Conservation (phyloP, 2,888 invertebrate species). For the Hirtodrosophila duncani region DNA sequence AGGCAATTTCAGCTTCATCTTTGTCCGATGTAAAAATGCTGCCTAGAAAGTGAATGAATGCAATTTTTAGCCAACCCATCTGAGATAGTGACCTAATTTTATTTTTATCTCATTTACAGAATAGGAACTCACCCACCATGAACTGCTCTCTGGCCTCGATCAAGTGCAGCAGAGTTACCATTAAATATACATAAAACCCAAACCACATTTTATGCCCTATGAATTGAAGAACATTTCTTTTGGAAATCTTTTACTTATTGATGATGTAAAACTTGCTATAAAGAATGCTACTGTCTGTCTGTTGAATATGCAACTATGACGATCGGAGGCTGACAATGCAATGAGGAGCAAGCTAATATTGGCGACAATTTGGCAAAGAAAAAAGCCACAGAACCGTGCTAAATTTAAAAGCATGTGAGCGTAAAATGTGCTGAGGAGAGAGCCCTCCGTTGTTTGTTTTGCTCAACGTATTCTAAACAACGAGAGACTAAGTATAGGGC, state of each 20-base stretch:
- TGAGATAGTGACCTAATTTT: too few relatives aligned
- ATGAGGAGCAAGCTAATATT: constrained; percentile 36
- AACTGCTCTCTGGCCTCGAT: constrained; percentile 50
- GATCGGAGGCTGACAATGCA: constrained; percentile 42
- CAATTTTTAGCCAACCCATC: too few relatives aligned
- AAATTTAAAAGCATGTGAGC: constrained; percentile 51
- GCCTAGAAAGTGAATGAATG: too few relatives aligned
- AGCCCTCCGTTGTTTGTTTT: constrained; percentile 64
- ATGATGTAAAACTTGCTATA: constrained; percentile 60
- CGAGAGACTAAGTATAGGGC: not conserved
- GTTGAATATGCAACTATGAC: constrained; percentile 39
- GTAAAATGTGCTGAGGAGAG: constrained; percentile 19
- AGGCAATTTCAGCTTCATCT: constrained; percentile 81
- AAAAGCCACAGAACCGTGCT: constrained; percentile 42
- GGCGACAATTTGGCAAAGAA: constrained; percentile 5
- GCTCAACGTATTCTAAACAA: constrained; percentile 74
- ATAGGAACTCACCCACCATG: constrained; percentile 53
- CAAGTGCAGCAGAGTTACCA: constrained; percentile 13
- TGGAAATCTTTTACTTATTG: constrained; percentile 4
- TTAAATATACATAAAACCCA: constrained; percentile 8
- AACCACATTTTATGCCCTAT: constrained; percentile 35
- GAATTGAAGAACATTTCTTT: constrained; percentile 11
- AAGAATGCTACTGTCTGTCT: constrained; percentile 4
- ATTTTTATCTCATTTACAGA: not conserved
- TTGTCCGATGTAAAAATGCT: constrained; percentile 80